Evolutionary conservation across 1,140 invertebrate genomes (phyloP), one percentile per base, ranked within the genome.

Genomic region (Leptoteleia sp.): DNA sequence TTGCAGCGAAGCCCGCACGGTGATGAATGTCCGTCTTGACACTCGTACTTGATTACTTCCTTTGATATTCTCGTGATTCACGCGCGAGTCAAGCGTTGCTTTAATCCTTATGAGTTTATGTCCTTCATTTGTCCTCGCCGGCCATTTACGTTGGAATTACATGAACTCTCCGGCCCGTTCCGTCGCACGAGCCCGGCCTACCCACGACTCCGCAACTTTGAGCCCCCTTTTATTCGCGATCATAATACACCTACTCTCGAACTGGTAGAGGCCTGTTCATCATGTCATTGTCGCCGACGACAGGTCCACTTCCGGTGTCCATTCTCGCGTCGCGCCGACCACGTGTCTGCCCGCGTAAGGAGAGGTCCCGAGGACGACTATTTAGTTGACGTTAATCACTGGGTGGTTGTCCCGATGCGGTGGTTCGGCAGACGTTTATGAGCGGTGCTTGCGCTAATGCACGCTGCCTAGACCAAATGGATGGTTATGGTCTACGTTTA

Each of bases 61-160:
- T 79, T 76, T 76, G 77, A 71, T 71, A 71, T 45, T 17, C 65
- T 29, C 52, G 61, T 76, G 71, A 79, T 65, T 76, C 77, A 71
- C 71, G 71, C 65, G 65, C 70, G 31, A 71, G 67, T 70, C 59
- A 45, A 57, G 40, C 52, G 29, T 31, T 45, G 61, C 64, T 78
- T 81, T 76, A 76, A 78, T 79, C 71, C 76, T 81, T 78, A 71
- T 45, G 64, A 72, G 70, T 78, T 78, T 71, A 75, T 75, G 79
- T 73, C 71, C 79, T 81, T 75, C 75, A 81, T 78, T 78, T 81
- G 75, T 81, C 79, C 79, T 80, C 79, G 64, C 35, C 15, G 42
- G 65, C 61, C 68, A 52, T 80, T 80, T 80, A 73, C 55, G 70
- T 73, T 77, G 68, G 68, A 76, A 80, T 80, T 68, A 72, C 72